Evolutionary conservation across 2,888 invertebrate genomes (phyloP).

Genomic region (Caenorhabditis sp.): DNA sequence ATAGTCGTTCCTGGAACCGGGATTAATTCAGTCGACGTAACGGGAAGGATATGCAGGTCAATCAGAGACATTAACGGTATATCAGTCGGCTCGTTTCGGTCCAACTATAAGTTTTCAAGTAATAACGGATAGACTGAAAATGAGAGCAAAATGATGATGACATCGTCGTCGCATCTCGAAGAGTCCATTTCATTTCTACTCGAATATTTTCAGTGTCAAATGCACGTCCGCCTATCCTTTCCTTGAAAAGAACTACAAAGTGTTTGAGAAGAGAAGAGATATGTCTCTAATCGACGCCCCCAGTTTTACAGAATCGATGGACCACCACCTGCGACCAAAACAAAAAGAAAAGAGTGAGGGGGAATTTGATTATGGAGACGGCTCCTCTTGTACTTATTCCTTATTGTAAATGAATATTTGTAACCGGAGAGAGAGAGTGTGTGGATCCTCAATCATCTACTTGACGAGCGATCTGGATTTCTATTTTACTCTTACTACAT

Average conservation of each 20-base stretch:
- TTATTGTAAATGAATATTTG: conserved; percentile 5
- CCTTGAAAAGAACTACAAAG: conserved; percentile 38
- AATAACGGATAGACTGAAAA: conserved; percentile 1
- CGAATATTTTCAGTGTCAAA: conserved; percentile 32
- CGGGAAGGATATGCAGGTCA: too few species aligned
- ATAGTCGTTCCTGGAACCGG: too few species aligned
- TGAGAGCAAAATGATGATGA: conserved; percentile 9
- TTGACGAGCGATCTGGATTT: not conserved
- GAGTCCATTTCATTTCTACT: conserved; percentile 7
- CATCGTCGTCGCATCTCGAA: conserved; percentile 4
- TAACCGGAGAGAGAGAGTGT: not conserved
- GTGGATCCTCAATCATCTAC: not conserved
- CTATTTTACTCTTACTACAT: not conserved
- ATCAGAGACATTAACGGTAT: too few species aligned
- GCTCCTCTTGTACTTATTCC: conserved; percentile 41
- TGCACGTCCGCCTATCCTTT: conserved; percentile 30
- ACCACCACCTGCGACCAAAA: conserved; percentile 53
- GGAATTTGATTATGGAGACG: conserved; percentile 35
- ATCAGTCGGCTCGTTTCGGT: too few species aligned
- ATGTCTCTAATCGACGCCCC: conserved; percentile 32
- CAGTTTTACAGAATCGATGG: not conserved
- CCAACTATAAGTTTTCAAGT: too few species aligned
- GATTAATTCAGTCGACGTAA: too few species aligned
- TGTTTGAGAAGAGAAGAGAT: conserved; percentile 1
- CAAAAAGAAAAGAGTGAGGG: conserved; percentile 5